A percentile compares a stretch with the other conserved stretches of the same genome.
These are phyloP conservation scores for Lasioglossum calceatum DNA, from an alignment of 2,888 invertebrate species.

Conservation along the genomic window DNA sequence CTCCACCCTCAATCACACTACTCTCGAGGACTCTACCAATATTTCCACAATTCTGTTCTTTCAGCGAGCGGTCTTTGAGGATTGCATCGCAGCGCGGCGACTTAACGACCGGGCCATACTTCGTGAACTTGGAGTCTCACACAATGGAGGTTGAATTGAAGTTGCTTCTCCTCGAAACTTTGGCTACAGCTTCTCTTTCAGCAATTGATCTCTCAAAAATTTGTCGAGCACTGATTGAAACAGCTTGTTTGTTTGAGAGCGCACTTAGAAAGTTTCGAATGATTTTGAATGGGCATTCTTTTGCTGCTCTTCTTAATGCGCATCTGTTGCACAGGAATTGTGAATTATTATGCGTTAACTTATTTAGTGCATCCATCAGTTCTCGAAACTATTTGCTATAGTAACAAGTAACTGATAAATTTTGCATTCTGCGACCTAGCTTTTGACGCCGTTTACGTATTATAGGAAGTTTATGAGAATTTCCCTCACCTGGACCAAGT, in stretches of 20 bases:
- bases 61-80: background rate
- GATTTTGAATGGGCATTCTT: background rate
- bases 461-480: background rate
- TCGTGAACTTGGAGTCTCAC: background rate
- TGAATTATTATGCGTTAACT: background rate
- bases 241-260: background rate
- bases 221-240: background rate
- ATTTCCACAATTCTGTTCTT: conserved; percentile 1
- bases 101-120: background rate
- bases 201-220: background rate
- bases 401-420: no score
- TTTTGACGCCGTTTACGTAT: background rate
- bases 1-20: background rate
- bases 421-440: background rate
- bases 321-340: background rate
- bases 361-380: background rate
- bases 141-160: background rate
- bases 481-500: background rate
- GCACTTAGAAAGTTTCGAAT: background rate
- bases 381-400: background rate
- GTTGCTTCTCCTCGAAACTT: background rate
- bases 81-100: background rate
- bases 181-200: background rate
- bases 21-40: background rate
- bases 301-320: background rate